Evolutionary conservation across 2,888 invertebrate genomes (phyloP).

Genomic region (Luperina testacea): DNA sequence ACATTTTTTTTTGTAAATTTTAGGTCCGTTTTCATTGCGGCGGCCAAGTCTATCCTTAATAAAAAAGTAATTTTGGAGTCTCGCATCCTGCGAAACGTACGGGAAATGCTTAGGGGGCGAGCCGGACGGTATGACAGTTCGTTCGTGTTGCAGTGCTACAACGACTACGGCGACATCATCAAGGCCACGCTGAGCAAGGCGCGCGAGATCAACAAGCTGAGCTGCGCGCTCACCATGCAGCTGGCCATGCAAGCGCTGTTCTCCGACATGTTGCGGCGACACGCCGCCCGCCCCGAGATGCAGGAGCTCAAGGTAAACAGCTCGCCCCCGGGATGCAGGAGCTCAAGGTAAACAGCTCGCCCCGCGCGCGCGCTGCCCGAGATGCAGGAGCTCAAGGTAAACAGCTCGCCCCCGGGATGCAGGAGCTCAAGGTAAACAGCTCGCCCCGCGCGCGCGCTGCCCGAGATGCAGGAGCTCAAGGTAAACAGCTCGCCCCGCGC

Average conservation of each 20-base stretch:
- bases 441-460: conserved; percentile 82
- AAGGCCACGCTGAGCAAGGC: conserved; percentile 99
- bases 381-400: too few species aligned
- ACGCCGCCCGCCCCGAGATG: too few species aligned
- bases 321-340: too few species aligned
- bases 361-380: too few species aligned
- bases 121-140: not conserved
- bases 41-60: not conserved
- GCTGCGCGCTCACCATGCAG: conserved; percentile 98
- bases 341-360: too few species aligned
- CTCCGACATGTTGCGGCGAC: conserved; percentile 91
- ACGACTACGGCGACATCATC: conserved; percentile 99
- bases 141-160: conserved; percentile 93
- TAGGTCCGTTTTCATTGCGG: not conserved
- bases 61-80: too few species aligned
- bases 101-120: not conserved
- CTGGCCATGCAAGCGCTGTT: conserved; percentile 97
- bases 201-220: conserved; percentile 98
- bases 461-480: conserved; percentile 97
- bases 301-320: too few species aligned
- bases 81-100: too few species aligned
- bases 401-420: too few species aligned
- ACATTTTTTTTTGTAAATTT: not conserved
- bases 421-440: too few species aligned
- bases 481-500: too few species aligned